Conservation (phyloP, 2,797 vertebrate species). For the Gambusia yucatana region DNA sequence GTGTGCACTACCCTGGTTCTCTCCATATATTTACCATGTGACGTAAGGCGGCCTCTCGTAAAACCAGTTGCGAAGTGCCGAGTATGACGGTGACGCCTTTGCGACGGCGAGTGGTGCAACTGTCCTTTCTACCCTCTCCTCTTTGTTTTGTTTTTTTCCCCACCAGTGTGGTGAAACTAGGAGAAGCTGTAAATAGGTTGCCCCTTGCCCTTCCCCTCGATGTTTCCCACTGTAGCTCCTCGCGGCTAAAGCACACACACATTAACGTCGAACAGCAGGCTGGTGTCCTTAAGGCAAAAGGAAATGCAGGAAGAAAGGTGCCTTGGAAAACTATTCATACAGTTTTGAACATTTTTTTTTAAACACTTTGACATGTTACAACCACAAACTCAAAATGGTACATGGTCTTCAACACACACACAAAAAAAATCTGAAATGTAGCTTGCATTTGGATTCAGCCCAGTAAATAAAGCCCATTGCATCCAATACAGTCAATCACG, state of each 20-base stretch:
- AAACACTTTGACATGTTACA: background rate
- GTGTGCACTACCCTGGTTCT: background rate
- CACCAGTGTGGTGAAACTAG: constrained; percentile 12
- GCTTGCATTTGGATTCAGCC: background rate
- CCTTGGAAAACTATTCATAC: background rate
- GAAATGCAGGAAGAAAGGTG: constrained; percentile 27
- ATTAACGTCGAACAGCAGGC: constrained; percentile 46
- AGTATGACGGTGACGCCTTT: constrained; percentile 45
- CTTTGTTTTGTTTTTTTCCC: background rate
- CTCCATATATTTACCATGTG: background rate
- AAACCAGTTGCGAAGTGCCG: constrained; percentile 15
- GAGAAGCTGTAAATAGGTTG: constrained; percentile 44
- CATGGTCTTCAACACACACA: background rate
- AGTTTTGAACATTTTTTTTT: background rate
- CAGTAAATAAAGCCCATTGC: background rate
- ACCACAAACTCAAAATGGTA: background rate
- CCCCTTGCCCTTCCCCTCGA: constrained; percentile 25
- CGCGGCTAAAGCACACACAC: constrained; percentile 37
- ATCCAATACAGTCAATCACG: background rate
- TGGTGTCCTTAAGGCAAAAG: constrained; percentile 50
- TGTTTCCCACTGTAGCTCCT: constrained; percentile 53
- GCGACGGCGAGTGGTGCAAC: constrained; percentile 46
- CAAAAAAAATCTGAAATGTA: background rate
- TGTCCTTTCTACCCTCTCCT: constrained; percentile 14
- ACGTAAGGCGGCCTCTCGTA: background rate